phyloP scores from a whole-genome alignment of 2,888 invertebrate genomes.

The Clistopyga incitator region DNA sequence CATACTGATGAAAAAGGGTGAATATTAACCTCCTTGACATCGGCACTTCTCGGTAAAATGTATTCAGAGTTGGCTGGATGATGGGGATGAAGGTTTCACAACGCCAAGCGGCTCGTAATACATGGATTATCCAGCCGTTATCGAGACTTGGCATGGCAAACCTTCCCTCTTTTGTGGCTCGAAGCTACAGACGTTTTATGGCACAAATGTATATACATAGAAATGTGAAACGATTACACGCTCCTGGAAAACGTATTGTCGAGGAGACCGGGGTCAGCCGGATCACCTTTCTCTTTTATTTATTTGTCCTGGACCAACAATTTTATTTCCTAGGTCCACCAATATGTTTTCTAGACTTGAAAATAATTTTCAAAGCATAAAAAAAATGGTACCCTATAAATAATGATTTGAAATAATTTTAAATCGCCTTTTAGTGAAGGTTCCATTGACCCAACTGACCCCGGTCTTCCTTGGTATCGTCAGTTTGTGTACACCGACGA shows the following conservation, averaged over 20 bases:
- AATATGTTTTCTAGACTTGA: too few species aligned
- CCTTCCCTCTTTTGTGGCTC: background rate
- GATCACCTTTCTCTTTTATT: too few species aligned
- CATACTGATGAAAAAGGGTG: background rate
- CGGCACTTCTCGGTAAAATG: background rate
- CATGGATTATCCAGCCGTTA: slow-evolving; percentile 61
- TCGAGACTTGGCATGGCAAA: slow-evolving; percentile 49
- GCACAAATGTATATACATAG: background rate
- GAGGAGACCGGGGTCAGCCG: too few species aligned
- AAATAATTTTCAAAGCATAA: too few species aligned
- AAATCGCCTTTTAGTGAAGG: too few species aligned
- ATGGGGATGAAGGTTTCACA: background rate
- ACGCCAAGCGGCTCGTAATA: slow-evolving; percentile 34
- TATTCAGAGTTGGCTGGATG: background rate
- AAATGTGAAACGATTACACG: slow-evolving; percentile 7
- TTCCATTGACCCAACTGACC: too few species aligned
- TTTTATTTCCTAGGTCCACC: too few species aligned
- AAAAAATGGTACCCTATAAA: too few species aligned
- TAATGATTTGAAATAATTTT: too few species aligned
- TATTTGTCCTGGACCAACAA: too few species aligned
- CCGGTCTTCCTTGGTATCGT: background rate
- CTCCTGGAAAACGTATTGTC: background rate
- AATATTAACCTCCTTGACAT: background rate
- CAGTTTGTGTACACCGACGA: background rate
- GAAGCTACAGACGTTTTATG: slow-evolving; percentile 1